Conservation (phyloP, 2,888 invertebrate genomes). For the Pachliopta kotzebuea region DNA sequence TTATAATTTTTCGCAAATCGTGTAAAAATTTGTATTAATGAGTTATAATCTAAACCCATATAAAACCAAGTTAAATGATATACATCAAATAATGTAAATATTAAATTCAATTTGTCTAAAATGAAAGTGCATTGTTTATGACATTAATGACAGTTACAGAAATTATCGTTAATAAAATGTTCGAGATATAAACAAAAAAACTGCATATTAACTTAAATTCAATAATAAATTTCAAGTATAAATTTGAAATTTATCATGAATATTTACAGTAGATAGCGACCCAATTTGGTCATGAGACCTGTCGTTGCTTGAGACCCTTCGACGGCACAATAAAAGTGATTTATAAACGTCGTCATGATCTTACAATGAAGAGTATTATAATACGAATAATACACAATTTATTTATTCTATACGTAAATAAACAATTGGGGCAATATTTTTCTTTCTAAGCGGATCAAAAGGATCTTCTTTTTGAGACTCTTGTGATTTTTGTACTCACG, state of each 20-base stretch:
- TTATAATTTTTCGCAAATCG: too few species aligned
- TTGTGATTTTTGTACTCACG: neutral
- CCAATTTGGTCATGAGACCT: slow-evolving; percentile 64
- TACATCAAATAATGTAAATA: too few species aligned
- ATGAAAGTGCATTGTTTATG: too few species aligned
- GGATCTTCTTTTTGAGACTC: neutral
- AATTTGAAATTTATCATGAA: slow-evolving; percentile 22
- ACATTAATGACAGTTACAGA: neutral
- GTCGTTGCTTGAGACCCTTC: slow-evolving; percentile 65
- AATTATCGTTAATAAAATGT: neutral
- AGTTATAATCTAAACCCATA: too few species aligned
- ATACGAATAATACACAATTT: slow-evolving; percentile 64
- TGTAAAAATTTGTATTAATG: too few species aligned
- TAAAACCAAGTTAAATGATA: too few species aligned
- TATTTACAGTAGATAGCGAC: slow-evolving; percentile 55
- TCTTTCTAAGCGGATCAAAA: slow-evolving; percentile 38
- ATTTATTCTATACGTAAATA: slow-evolving; percentile 58
- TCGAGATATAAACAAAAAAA: neutral
- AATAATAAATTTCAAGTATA: neutral
- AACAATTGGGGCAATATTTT: slow-evolving; percentile 51
- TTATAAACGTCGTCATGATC: slow-evolving; percentile 65
- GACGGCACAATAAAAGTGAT: slow-evolving; percentile 76
- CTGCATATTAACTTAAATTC: neutral
- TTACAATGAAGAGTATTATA: slow-evolving; percentile 60
- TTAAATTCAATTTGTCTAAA: too few species aligned